Percentiles rank a stretch among this genome's conserved stretches.
phyloP scores from a whole-genome alignment of 2,113 vertebrate genomes.

The Epinephelus cyanopodus region DNA sequence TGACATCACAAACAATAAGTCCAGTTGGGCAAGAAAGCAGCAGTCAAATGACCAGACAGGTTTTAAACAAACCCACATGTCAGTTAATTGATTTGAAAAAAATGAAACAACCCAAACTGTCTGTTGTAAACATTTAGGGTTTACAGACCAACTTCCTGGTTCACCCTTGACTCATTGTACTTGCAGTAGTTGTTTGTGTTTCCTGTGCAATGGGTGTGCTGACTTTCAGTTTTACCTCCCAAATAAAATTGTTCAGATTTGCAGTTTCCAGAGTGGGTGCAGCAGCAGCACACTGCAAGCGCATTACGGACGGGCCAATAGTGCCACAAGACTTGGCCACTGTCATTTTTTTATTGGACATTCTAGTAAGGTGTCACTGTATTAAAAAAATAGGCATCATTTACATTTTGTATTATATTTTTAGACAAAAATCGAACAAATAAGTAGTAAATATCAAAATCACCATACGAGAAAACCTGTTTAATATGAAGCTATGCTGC shows the following conservation, averaged over 20 bases:
- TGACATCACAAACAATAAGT: no score
- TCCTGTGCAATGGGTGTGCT: not conserved
- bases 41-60: not conserved
- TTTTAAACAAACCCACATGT: conserved; percentile 1
- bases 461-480: no score
- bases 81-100: not conserved
- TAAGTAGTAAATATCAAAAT: no score
- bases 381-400: not conserved
- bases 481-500: no score
- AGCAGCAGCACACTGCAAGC: no score
- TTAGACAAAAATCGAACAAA: no score
- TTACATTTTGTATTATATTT: not conserved
- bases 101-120: not conserved
- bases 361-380: not conserved
- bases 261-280: not conserved
- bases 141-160: conserved; percentile 9
- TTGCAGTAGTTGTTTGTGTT: not conserved
- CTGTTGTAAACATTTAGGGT: conserved; percentile 10
- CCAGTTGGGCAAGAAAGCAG: not conserved
- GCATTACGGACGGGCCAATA: not conserved
- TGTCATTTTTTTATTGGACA: rapidly evolving
- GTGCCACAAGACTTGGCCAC: not conserved
- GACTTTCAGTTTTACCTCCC: not conserved
- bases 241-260: not conserved
- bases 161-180: not conserved